Evolutionary conservation across 2,888 invertebrate species (phyloP).

Genomic region (Eudasyphora cyanicolor): DNA sequence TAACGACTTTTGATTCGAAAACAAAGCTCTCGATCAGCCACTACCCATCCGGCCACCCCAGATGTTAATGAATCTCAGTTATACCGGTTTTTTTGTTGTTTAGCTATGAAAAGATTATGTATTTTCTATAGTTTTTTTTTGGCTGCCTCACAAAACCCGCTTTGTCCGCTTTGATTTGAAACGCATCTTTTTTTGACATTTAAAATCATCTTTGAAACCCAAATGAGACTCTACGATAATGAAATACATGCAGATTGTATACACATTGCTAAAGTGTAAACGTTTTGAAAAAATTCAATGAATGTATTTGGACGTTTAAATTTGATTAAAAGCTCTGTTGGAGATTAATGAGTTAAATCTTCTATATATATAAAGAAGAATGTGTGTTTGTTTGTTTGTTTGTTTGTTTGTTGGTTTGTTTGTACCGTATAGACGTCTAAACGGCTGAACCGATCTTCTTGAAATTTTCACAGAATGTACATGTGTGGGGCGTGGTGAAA

Average conservation of each 20-base stretch:
- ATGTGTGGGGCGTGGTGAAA: too few relatives aligned
- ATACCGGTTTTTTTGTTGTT: background rate
- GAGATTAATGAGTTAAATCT: too few relatives aligned
- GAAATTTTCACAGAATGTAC: too few relatives aligned
- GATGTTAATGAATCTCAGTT: too few relatives aligned
- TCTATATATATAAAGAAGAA: too few relatives aligned
- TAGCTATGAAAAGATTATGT: background rate
- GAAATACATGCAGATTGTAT: background rate
- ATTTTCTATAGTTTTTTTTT: background rate
- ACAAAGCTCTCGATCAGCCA: background rate
- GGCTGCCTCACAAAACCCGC: background rate
- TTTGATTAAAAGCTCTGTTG: background rate
- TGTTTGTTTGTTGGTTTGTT: too few relatives aligned
- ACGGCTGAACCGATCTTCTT: too few relatives aligned
- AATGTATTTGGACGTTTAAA: background rate
- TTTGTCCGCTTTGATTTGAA: background rate
- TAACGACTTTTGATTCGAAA: constrained; percentile 12
- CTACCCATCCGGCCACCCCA: background rate
- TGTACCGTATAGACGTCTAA: too few relatives aligned
- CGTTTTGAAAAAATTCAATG: background rate
- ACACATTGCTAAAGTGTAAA: constrained; percentile 2
- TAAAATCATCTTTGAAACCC: background rate
- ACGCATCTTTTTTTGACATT: constrained; percentile 5
- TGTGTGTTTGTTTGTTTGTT: too few relatives aligned
- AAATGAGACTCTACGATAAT: background rate